Evolutionary conservation across 2,888 invertebrate species (phyloP).

Genomic region (Philaethria dido): DNA sequence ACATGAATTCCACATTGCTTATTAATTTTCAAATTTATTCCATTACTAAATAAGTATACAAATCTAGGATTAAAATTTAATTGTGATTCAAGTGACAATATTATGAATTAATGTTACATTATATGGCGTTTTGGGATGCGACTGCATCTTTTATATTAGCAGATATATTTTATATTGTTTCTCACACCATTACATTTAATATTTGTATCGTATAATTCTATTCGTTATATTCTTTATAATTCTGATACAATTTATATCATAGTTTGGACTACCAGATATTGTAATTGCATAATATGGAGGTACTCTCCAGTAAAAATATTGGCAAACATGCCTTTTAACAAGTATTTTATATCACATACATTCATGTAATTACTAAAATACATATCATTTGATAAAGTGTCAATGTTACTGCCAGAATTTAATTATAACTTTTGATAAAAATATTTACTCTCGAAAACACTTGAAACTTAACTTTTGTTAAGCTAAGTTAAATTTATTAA

Average conservation of each 20-base stretch:
- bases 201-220: not conserved
- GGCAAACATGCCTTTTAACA: not conserved
- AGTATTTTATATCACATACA: not conserved
- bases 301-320: no score
- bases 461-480: not conserved
- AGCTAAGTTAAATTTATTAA: not conserved
- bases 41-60: constrained; percentile 15
- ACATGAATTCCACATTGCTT: constrained; percentile 16
- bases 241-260: no score
- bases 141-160: not conserved
- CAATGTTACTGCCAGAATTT: not conserved
- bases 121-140: not conserved
- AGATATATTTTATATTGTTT: not conserved
- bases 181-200: not conserved
- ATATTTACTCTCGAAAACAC: not conserved
- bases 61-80: constrained; percentile 20
- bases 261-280: no score
- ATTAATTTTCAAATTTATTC: constrained; percentile 1
- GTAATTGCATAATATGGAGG: no score
- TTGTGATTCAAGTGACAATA: constrained; percentile 34
- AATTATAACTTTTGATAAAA: not conserved
- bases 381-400: not conserved
- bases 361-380: not conserved
- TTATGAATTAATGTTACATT: constrained; percentile 15
- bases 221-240: no score